Conservation (phyloP, 2,797 vertebrate species). For the Glyptemys insculpta region DNA sequence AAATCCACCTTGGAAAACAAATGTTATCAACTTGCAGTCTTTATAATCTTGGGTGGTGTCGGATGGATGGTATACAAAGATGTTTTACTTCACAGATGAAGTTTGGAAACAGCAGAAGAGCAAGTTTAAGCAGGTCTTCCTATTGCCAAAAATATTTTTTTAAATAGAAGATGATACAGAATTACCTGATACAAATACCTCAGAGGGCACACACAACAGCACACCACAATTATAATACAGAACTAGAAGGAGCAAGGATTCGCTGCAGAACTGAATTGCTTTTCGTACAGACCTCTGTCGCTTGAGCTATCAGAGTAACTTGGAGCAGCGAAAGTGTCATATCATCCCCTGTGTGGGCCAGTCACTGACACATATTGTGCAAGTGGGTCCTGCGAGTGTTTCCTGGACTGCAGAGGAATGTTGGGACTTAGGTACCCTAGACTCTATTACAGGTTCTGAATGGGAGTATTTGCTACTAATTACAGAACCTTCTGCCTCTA, state of each 20-base stretch:
- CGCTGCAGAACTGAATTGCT: background rate
- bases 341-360: accelerated
- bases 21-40: background rate
- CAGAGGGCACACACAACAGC: background rate
- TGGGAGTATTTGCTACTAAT: background rate
- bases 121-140: background rate
- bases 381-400: background rate
- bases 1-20: constrained; percentile 1
- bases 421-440: background rate
- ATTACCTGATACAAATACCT: background rate
- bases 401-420: background rate
- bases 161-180: background rate
- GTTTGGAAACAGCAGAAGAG: background rate
- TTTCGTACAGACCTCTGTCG: background rate
- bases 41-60: background rate
- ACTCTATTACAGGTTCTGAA: background rate
- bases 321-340: background rate
- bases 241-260: background rate
- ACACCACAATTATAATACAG: background rate
- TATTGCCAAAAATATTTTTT: background rate
- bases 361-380: background rate
- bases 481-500: background rate
- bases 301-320: background rate
- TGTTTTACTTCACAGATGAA: constrained; percentile 7
- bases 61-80: background rate